Conservation (phyloP, 1,140 invertebrate species). For the Oscheius sp. region DNA sequence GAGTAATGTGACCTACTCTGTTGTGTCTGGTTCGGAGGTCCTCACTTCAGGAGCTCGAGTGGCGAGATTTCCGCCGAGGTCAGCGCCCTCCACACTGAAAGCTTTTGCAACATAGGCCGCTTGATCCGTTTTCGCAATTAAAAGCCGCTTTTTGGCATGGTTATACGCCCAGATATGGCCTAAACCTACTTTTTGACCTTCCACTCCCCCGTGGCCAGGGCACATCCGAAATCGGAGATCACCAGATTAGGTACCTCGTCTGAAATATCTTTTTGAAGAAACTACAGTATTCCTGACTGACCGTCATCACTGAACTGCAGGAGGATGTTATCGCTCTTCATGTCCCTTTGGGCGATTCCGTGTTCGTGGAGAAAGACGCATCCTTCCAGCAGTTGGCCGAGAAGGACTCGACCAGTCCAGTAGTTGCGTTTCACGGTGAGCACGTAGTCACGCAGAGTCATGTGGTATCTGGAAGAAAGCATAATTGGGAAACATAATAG, state of each 20-base stretch:
- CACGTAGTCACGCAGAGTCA: slow-evolving; percentile 37
- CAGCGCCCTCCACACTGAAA: background rate
- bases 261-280: background rate
- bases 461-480: slow-evolving; percentile 28
- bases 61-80: slow-evolving; percentile 36
- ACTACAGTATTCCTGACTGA: background rate
- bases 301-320: slow-evolving; percentile 32
- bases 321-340: slow-evolving; percentile 43
- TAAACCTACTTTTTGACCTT: slow-evolving; percentile 17
- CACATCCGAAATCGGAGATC: slow-evolving; percentile 43
- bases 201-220: slow-evolving; percentile 37
- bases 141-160: background rate
- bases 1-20: background rate
- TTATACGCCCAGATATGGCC: background rate
- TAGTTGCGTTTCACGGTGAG: slow-evolving; percentile 20
- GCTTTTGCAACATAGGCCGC: too few relatives aligned
- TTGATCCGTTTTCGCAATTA: too few relatives aligned
- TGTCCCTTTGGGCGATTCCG: slow-evolving; percentile 38
- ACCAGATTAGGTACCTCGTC: slow-evolving; percentile 39
- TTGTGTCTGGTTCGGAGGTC: slow-evolving; percentile 19
- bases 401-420: slow-evolving; percentile 37
- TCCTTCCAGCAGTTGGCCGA: slow-evolving; percentile 41
- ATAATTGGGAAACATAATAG: too few relatives aligned
- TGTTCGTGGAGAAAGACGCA: slow-evolving; percentile 36
- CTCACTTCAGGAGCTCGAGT: slow-evolving; percentile 39